These are phyloP conservation scores for Oryzias woworae DNA, from an alignment of 2,113 vertebrate genomes.

Conservation along the genomic window DNA sequence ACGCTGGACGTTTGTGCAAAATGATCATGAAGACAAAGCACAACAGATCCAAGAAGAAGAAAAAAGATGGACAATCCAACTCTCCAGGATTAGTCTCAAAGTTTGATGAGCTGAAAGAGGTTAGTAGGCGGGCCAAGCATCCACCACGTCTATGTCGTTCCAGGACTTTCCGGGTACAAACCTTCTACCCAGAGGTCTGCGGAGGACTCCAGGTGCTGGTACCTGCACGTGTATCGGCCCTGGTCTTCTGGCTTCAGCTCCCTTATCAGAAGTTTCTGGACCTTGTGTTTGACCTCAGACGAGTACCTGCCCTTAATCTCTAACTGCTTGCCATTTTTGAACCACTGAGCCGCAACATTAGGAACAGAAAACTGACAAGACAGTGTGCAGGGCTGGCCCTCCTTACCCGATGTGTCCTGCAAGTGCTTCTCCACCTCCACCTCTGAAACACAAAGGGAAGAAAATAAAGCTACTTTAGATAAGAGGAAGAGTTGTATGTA, in stretches of 20 bases:
- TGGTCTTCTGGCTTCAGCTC: conserved; percentile 90
- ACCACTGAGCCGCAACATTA: conserved; percentile 91
- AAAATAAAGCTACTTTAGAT: not conserved
- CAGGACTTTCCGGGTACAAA: conserved; percentile 54
- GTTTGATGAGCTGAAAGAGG: conserved; percentile 67
- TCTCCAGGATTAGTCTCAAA: conserved; percentile 41
- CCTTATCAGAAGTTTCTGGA: conserved; percentile 90
- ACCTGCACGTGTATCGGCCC: conserved; percentile 88
- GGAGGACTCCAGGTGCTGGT: conserved; percentile 86
- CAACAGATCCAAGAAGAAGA: conserved; percentile 32
- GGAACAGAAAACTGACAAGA: conserved; percentile 93
- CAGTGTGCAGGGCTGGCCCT: conserved; percentile 87
- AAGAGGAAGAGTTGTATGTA: not conserved
- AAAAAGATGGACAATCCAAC: conserved; percentile 40
- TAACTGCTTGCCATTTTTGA: conserved; percentile 87
- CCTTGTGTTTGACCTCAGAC: conserved; percentile 88
- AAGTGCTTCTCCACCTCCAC: conserved; percentile 88
- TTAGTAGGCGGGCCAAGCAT: conserved; percentile 63
- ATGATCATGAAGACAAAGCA: conserved; percentile 29
- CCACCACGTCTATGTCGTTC: conserved; percentile 43
- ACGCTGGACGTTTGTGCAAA: conserved; percentile 14
- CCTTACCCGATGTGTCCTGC: conserved; percentile 90
- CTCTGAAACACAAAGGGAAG: conserved; percentile 75
- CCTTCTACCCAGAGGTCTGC: conserved; percentile 93
- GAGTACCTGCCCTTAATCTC: conserved; percentile 86